phyloP scores from a whole-genome alignment of 2,113 vertebrate genomes.

The Tympanuchus pallidicinctus region DNA sequence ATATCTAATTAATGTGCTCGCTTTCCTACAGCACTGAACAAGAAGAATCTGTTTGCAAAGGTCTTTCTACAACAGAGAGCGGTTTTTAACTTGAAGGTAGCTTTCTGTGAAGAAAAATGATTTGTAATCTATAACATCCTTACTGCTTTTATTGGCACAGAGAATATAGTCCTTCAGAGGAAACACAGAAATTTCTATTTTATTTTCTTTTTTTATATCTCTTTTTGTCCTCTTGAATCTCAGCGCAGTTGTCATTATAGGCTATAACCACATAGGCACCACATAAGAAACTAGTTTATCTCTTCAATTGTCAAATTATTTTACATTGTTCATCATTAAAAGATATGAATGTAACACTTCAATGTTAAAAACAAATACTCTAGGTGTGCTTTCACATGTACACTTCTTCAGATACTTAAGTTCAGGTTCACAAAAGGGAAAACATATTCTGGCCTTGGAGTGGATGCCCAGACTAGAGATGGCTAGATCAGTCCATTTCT shows the following conservation, averaged over 20 bases:
- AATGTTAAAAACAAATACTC: not conserved
- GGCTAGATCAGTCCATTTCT: too few relatives aligned
- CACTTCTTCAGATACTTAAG: not conserved
- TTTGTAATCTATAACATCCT: not conserved
- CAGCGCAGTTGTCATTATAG: not conserved
- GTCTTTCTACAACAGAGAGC: not conserved
- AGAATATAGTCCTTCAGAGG: not conserved
- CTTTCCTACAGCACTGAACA: not conserved
- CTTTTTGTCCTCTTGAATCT: not conserved
- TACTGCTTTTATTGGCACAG: not conserved
- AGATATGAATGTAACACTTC: accelerated
- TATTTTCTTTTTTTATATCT: not conserved
- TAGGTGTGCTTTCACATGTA: not conserved
- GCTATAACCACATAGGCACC: not conserved
- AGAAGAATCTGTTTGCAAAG: not conserved
- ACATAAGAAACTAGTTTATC: not conserved
- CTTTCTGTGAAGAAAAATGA: not conserved
- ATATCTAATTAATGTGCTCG: not conserved
- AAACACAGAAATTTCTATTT: not conserved
- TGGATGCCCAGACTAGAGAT: too few relatives aligned
- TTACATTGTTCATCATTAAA: not conserved
- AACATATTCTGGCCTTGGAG: too few relatives aligned
- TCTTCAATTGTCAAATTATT: not conserved
- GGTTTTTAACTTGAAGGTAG: not conserved
- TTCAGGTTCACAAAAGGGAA: not conserved